Base-by-base conservation (phyloP, 1,140 invertebrate genomes). In the Papilio glaucus region DNA sequence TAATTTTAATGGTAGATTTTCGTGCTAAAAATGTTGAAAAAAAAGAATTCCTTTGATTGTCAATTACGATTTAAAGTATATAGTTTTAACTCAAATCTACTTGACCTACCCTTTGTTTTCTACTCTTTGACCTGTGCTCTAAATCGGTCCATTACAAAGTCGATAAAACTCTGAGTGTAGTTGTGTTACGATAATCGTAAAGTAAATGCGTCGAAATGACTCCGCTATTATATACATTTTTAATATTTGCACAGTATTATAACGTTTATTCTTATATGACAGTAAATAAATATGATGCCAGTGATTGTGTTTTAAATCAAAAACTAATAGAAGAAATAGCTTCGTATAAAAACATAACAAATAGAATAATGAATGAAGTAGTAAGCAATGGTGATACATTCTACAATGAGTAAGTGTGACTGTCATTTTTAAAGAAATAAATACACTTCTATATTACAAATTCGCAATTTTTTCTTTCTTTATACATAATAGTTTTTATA, bases 331-430 rank as follows among this genome's bases (percentile, higher is more conserved):
- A 73, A 49, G 77, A 79, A 77, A 79, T 79, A 67, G 60, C 74
- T 49, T 68, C 62, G 13, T 79, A 79, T 70, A 77, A 72, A 68
- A 72, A 74, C 21, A 69, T 77, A 49, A 76, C 77, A 0, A 45
- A 67, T 0, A 60, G 33, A 45, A 79, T 79, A 21, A 73, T 79
- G 45, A 72, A 76, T 10, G 67, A 74, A 45, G 76, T 78, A 12
- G 63, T 60, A 53, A 76, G 70, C 8, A 71, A 61, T 61, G 78
- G 78, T 15, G 38, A 57, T 26, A 37, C 33, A 68, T 95, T 95
- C 0, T 96, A 95, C 85, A 83, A 95, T 29, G 81, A 83, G 86
- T 88, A 53, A 85, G 82, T 77, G 41, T 49, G 29, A 33, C 29
- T 33, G n/a, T n/a, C n/a, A n/a, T n/a, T n/a, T n/a, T n/a, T n/a